These are phyloP conservation scores for Dioctria linearis DNA, from an alignment of 2,888 invertebrate species.

Conservation along the genomic window DNA sequence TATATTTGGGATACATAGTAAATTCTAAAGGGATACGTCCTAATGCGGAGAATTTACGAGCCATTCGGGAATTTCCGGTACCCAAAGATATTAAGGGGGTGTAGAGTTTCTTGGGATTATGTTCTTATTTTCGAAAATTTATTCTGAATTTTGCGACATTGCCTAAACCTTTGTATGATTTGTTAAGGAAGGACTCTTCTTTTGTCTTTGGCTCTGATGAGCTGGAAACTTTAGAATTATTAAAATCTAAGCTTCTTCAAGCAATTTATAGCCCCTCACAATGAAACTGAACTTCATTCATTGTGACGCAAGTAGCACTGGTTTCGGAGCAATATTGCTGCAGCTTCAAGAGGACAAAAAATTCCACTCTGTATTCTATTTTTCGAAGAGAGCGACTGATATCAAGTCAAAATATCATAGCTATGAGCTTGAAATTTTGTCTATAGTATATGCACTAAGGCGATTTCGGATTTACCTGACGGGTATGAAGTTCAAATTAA, in stretches of 20 bases:
- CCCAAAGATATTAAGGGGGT: constrained; percentile 60
- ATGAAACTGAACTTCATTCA: constrained; percentile 65
- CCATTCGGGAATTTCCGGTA: constrained; percentile 50
- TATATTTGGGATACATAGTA: too few relatives aligned
- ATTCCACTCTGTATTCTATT: too few relatives aligned
- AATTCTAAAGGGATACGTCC: constrained; percentile 48
- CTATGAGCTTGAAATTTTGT: constrained; percentile 43
- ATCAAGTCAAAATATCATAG: too few relatives aligned
- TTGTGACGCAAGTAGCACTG: constrained; percentile 63
- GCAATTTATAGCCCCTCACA: constrained; percentile 62
- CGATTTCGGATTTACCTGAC: constrained; percentile 59
- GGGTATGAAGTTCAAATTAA: constrained; percentile 33
- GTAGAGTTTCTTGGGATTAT: constrained; percentile 57
- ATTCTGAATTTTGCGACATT: constrained; percentile 60
- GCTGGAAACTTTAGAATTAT: constrained; percentile 40
- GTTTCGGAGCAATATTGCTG: constrained; percentile 63
- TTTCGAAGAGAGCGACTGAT: too few relatives aligned
- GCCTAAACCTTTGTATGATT: constrained; percentile 63
- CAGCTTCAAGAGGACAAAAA: constrained; percentile 60
- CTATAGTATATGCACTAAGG: constrained; percentile 61
- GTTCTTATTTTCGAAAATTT: constrained; percentile 61
- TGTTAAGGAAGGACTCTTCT: constrained; percentile 56
- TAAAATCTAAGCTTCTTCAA: constrained; percentile 53
- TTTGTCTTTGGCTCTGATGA: constrained; percentile 47
- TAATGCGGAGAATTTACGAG: constrained; percentile 50